Conservation (phyloP, 2,113 vertebrate species). For the Chaenocephalus aceratus region DNA sequence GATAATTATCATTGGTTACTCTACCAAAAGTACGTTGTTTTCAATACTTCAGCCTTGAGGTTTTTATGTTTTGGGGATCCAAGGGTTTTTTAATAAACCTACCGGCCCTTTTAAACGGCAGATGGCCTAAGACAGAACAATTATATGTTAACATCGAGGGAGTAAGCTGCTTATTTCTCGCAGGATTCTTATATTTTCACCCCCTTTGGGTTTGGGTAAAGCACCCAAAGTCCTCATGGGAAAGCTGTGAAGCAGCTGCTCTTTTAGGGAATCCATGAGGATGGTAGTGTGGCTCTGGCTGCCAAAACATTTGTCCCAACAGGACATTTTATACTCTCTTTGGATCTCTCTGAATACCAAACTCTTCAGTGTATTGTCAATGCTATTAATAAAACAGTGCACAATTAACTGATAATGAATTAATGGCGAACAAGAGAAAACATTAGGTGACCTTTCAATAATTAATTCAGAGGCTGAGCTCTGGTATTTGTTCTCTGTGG, state of each 20-base stretch:
- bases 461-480: neutral
- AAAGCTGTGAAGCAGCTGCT: conserved; percentile 21
- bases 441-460: neutral
- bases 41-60: neutral
- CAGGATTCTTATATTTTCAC: conserved; percentile 33
- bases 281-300: neutral
- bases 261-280: conserved; percentile 9
- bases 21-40: neutral
- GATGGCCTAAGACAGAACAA: conserved; percentile 19
- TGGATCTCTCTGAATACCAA: no score
- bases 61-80: conserved; percentile 12
- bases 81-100: conserved; percentile 15
- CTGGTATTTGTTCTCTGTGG: neutral
- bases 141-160: conserved; percentile 37
- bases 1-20: neutral
- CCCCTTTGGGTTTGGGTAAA: neutral
- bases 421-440: neutral
- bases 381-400: neutral
- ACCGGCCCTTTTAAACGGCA: conserved; percentile 14
- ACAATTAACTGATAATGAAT: neutral
- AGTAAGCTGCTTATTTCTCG: conserved; percentile 45
- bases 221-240: conserved; percentile 21
- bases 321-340: neutral
- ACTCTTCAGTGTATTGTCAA: no score
- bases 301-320: neutral